Conservation (phyloP, 2,888 invertebrate species). For the Bombylius discolor region DNA sequence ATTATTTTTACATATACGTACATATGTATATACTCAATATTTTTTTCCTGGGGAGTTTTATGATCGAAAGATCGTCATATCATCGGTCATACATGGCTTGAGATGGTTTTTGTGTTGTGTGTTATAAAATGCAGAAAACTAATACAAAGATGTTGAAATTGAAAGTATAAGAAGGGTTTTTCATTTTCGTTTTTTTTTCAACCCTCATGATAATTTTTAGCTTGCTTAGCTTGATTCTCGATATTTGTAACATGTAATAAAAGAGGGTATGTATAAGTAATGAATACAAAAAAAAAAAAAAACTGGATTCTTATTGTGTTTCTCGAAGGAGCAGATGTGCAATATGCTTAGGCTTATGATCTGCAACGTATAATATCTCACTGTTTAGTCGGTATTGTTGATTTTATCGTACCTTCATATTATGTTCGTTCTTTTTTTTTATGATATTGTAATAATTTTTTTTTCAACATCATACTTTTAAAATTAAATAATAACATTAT, state of each 20-base stretch:
- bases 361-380: no score
- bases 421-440: no score
- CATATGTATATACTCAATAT: background rate
- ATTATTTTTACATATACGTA: no score
- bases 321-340: conserved; percentile 8
- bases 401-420: no score
- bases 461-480: background rate
- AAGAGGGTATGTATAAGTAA: no score
- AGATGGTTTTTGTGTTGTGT: background rate
- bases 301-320: conserved; percentile 7
- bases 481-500: no score
- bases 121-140: background rate
- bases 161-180: background rate
- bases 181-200: background rate
- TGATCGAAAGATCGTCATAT: background rate
- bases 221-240: background rate
- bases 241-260: background rate
- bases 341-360: background rate
- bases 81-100: background rate
- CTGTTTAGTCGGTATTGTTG: no score
- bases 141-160: background rate
- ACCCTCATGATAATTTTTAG: background rate
- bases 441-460: background rate
- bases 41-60: background rate
- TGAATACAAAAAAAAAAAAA: background rate